phyloP scores from a whole-genome alignment of 2,797 vertebrate species.

The Brotula barbata region DNA sequence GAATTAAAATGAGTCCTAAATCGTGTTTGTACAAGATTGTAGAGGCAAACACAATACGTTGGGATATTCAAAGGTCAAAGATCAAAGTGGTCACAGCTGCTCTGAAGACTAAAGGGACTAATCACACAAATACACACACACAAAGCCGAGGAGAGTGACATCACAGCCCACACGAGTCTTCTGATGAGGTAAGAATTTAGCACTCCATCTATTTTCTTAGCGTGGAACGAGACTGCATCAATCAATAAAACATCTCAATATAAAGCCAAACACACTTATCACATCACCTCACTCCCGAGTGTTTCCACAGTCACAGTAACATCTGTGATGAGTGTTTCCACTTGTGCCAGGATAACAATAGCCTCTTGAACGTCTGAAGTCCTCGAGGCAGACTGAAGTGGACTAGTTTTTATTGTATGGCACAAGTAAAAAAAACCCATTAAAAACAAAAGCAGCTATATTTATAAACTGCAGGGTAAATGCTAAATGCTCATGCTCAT shows the following conservation, averaged over 20 bases:
- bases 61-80: constrained; percentile 57
- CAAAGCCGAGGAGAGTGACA: constrained; percentile 15
- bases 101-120: constrained; percentile 53
- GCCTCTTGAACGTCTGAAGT: constrained; percentile 11
- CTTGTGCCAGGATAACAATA: constrained; percentile 29
- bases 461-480: too few relatives aligned
- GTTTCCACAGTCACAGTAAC: constrained; percentile 33
- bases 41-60: constrained; percentile 35
- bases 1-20: too few relatives aligned
- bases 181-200: constrained; percentile 13
- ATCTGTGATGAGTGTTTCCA: constrained; percentile 28
- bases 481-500: too few relatives aligned
- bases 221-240: neutral
- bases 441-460: too few relatives aligned
- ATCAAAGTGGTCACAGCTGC: constrained; percentile 71
- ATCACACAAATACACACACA: constrained; percentile 29
- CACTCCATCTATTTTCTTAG: constrained; percentile 6
- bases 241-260: neutral
- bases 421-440: too few relatives aligned
- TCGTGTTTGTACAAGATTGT: neutral
- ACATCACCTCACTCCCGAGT: constrained; percentile 23
- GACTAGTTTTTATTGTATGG: neutral
- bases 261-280: constrained; percentile 12
- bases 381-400: neutral
- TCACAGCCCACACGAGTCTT: constrained; percentile 7